phyloP scores from a whole-genome alignment of 2,888 invertebrate species.

The Thalpophila matura region DNA sequence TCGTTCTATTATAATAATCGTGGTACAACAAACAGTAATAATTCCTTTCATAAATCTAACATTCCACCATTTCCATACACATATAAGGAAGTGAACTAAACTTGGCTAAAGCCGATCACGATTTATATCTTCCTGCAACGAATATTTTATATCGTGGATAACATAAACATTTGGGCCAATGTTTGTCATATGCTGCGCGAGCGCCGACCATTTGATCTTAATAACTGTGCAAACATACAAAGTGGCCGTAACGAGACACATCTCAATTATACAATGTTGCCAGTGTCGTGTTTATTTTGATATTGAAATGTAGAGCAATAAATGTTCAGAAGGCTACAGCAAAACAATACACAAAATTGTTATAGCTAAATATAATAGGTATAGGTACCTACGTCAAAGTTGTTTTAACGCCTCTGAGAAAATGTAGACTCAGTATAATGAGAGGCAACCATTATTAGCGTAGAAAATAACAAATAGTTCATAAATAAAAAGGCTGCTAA shows the following conservation, averaged over 20 bases:
- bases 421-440: too few species aligned
- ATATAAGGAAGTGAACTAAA: conserved; percentile 71
- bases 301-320: conserved; percentile 53
- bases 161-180: conserved; percentile 76
- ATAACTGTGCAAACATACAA: conserved; percentile 75
- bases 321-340: conserved; percentile 20
- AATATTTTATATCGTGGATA: conserved; percentile 72
- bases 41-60: conserved; percentile 57
- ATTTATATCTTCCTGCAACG: conserved; percentile 83
- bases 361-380: too few species aligned
- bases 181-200: conserved; percentile 62
- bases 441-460: too few species aligned
- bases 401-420: too few species aligned
- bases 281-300: conserved; percentile 55
- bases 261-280: conserved; percentile 69
- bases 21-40: conserved; percentile 59
- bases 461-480: too few species aligned
- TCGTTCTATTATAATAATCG: conserved; percentile 63
- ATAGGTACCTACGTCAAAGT: too few species aligned
- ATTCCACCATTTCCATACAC: conserved; percentile 58
- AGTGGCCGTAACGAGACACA: conserved; percentile 74
- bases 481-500: conserved; percentile 13
- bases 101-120: conserved; percentile 66
- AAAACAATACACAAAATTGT: too few species aligned
- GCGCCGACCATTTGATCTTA: conserved; percentile 77